Percentiles rank a stretch among this genome's conserved stretches.
Evolutionary conservation across 1,140 invertebrate genomes (phyloP).

Genomic region (Carcinoscorpius rotundicauda): DNA sequence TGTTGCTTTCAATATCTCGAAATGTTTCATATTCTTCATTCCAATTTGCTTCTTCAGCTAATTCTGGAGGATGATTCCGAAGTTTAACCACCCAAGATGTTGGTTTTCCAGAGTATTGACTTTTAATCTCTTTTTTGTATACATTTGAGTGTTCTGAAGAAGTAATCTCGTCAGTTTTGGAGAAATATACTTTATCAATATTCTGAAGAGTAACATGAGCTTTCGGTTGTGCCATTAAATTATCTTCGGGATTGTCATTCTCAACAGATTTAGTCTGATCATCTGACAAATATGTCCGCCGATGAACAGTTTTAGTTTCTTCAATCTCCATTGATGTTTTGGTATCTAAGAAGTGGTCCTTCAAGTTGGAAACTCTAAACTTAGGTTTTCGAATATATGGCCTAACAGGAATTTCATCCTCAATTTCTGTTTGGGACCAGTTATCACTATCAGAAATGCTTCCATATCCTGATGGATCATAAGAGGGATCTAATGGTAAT

Average conservation of each 20-base stretch:
- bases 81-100: too few species aligned
- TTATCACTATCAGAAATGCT: slow-evolving; percentile 29
- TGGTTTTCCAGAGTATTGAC: too few species aligned
- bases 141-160: slow-evolving; percentile 56
- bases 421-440: slow-evolving; percentile 25
- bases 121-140: too few species aligned
- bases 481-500: background rate
- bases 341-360: slow-evolving; percentile 17
- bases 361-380: slow-evolving; percentile 11
- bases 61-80: too few species aligned
- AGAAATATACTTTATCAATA: slow-evolving; percentile 72
- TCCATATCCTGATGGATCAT: slow-evolving; percentile 20
- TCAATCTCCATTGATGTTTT: slow-evolving; percentile 17
- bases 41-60: too few species aligned
- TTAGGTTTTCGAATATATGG: slow-evolving; percentile 15
- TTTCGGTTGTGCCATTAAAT: slow-evolving; percentile 2
- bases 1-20: slow-evolving; percentile 12
- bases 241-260: too few species aligned
- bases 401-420: slow-evolving; percentile 17
- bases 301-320: slow-evolving; percentile 10
- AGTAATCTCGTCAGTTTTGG: slow-evolving; percentile 75
- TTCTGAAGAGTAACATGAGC: slow-evolving; percentile 71
- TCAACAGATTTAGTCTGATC: too few species aligned
- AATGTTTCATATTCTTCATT: slow-evolving; percentile 10
- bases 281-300: too few species aligned